Base-by-base conservation (phyloP, 2,797 vertebrate species). In the Semotilus atromaculatus region DNA sequence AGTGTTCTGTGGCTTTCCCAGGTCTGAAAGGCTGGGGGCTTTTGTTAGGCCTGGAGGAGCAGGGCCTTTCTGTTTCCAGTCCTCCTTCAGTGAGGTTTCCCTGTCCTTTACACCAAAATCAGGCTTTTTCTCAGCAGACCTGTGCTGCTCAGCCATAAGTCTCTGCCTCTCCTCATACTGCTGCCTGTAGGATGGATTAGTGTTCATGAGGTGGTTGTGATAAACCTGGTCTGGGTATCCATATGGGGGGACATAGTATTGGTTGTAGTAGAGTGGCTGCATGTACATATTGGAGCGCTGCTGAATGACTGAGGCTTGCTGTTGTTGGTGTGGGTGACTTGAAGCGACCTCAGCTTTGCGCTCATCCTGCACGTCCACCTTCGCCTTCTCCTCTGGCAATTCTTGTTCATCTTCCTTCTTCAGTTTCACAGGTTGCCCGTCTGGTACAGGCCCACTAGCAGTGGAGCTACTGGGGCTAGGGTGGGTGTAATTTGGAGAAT, bases 231-330 rank as follows among this genome's bases (percentile, higher is more conserved):
- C 98, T 0, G 91, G 92, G 0, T 99, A 99, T 81, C 97, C 97
- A 0, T 99, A 99, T 0, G 97, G 97, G 0, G 98, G 97, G n/a
- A 99, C 97, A 0, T 99, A 99, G 85, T 99, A 99, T 91, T 99
- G 98, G 94, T 98, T 98, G 89, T 99, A 99, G 93, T 99, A 99
- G 10, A 99, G 96, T 34, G 98, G 97, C 87, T 98, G 98, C 98
- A 99, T 99, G 94, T 99, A 99, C 97, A 99, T 97, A 92, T 96
- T 98, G 83, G 98, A 96, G 29, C 98, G 95, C 86, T 99, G 98
- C 90, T 99, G 98, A 89, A 99, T 99, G 90, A 99, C 98, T 0
- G 98, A 99, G 13, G 97, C 96, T 87, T 99, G 98, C 89, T 98
- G 98, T 14, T 93, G 93, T 55, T 77, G 86, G 66, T 87, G 83